Evolutionary conservation across 2,888 invertebrate species (phyloP).

Genomic region (Nephrotoma appendiculata): DNA sequence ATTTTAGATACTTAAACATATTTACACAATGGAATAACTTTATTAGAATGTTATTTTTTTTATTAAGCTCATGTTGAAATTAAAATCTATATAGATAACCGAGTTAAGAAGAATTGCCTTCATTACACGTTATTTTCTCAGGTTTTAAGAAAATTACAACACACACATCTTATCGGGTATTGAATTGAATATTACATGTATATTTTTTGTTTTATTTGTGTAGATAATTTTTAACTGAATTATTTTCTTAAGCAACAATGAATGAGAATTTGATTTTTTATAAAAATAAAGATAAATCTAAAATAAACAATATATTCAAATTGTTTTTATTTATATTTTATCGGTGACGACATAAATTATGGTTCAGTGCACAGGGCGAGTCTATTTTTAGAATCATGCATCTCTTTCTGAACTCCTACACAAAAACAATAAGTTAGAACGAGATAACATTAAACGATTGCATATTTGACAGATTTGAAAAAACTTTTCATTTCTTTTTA

Average conservation of each 20-base stretch:
- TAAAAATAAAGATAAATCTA: neutral
- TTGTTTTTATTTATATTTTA: neutral
- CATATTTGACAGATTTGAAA: neutral
- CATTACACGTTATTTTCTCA: neutral
- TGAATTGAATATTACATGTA: neutral
- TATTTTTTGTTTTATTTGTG: neutral
- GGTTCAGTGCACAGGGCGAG: conserved; percentile 1
- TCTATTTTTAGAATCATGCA: neutral
- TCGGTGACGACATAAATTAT: neutral
- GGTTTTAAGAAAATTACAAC: neutral
- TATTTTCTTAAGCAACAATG: neutral
- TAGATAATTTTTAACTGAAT: neutral
- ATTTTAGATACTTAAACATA: neutral
- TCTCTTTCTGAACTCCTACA: neutral
- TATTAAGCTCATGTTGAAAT: neutral
- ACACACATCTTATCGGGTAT: neutral
- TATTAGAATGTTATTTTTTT: neutral
- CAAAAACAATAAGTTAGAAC: neutral
- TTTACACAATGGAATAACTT: neutral
- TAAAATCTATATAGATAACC: neutral
- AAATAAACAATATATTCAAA: neutral
- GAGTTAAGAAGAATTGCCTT: neutral
- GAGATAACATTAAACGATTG: neutral
- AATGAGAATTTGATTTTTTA: neutral
- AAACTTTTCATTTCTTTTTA: neutral